These are phyloP conservation scores for Andrena bicolor DNA, from an alignment of 2,888 invertebrate genomes.

Conservation along the genomic window DNA sequence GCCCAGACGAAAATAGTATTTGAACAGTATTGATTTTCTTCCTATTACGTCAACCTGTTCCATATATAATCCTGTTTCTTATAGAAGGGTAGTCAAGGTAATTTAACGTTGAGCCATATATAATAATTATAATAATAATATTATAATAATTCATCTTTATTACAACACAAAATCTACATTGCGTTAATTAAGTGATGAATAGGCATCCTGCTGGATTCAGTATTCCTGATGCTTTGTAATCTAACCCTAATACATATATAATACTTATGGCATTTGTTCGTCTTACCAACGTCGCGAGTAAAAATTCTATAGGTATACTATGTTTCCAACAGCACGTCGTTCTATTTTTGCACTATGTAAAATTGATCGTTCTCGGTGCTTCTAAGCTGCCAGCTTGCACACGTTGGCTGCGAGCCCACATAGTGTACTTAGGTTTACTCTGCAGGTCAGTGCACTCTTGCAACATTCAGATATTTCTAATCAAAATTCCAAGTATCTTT, in stretches of 20 bases:
- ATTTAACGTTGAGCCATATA: background rate
- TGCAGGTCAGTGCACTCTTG: conserved; percentile 18
- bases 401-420: conserved; percentile 36
- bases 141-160: too few species aligned
- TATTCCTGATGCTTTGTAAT: too few species aligned
- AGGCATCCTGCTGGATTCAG: too few species aligned
- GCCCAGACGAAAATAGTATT: background rate
- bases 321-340: background rate
- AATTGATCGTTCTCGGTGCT: conserved; percentile 43
- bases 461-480: conserved; percentile 22
- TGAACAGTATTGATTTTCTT: background rate
- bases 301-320: background rate
- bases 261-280: too few species aligned
- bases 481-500: background rate
- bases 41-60: background rate
- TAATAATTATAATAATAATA: too few species aligned
- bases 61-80: background rate
- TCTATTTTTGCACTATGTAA: conserved; percentile 79
- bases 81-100: background rate
- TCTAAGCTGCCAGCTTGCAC: conserved; percentile 31
- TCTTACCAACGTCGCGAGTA: background rate
- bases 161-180: too few species aligned
- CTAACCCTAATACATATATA: too few species aligned
- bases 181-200: too few species aligned
- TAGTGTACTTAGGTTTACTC: conserved; percentile 14